Conservation (phyloP, 2,113 vertebrate species). For the Syngnathus scovelli region DNA sequence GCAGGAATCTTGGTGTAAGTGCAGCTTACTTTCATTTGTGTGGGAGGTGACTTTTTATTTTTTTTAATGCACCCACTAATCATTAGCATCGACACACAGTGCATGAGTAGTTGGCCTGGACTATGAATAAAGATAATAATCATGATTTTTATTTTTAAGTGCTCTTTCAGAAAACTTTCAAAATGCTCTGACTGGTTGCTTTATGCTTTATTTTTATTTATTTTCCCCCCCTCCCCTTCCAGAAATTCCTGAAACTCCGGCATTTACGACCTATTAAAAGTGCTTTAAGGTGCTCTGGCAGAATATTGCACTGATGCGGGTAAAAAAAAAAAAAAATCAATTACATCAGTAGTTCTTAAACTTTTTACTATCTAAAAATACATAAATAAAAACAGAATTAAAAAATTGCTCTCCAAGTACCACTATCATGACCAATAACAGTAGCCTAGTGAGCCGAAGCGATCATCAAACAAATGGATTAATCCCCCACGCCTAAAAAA, state of each 20-base stretch:
- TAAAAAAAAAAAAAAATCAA: background rate
- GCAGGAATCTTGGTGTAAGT: conserved; percentile 17
- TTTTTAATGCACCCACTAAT: conserved; percentile 10
- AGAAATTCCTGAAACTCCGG: background rate
- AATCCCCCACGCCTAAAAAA: background rate
- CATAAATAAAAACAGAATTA: background rate
- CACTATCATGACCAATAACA: background rate
- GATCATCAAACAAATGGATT: background rate
- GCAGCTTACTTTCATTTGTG: conserved; percentile 41
- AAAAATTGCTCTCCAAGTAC: background rate
- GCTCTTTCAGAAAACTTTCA: background rate
- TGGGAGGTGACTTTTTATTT: conserved; percentile 42
- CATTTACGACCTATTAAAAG: background rate
- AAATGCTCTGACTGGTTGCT: background rate
- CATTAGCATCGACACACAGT: conserved; percentile 6
- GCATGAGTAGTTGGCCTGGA: background rate
- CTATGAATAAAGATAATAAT: conserved; percentile 1
- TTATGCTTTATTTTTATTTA: background rate
- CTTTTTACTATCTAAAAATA: background rate
- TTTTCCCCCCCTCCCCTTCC: background rate
- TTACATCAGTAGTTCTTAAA: background rate
- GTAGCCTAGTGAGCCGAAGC: background rate
- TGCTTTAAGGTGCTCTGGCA: background rate
- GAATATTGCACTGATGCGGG: background rate
- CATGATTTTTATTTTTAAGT: background rate